Percentiles rank a stretch among this genome's conserved stretches.
Conservation (phyloP, 2,888 invertebrate genomes). For the Strigamia transsilvanica region DNA sequence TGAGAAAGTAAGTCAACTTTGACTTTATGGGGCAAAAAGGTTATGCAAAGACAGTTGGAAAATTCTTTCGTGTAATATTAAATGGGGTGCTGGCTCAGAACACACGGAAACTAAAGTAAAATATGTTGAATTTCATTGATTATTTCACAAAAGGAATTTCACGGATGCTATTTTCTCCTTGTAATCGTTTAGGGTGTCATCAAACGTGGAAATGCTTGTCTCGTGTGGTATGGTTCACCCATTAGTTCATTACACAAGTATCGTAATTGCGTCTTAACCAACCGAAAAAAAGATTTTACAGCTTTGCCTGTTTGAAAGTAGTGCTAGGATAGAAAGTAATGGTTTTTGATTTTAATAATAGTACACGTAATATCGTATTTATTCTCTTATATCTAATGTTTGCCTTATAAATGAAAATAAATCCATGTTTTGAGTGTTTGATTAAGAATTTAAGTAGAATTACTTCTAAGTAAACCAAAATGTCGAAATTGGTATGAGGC, state of each 20-base stretch:
- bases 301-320: too few species aligned
- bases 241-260: background rate
- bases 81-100: background rate
- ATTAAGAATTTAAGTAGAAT: too few species aligned
- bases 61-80: conserved; percentile 1
- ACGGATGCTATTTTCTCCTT: background rate
- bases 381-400: too few species aligned
- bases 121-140: conserved; percentile 12
- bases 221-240: background rate
- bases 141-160: conserved; percentile 28
- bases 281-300: too few species aligned
- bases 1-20: background rate
- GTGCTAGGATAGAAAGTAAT: too few species aligned
- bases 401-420: too few species aligned
- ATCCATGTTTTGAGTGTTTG: too few species aligned
- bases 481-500: too few species aligned
- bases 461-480: too few species aligned
- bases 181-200: background rate
- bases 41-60: background rate
- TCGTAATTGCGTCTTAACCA: background rate
- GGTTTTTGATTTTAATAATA: too few species aligned
- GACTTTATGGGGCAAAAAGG: background rate
- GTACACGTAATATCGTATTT: too few species aligned
- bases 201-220: conserved; percentile 4
- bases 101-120: background rate